Base-by-base conservation (phyloP, 2,888 invertebrate genomes). In the Litoditis marina region DNA sequence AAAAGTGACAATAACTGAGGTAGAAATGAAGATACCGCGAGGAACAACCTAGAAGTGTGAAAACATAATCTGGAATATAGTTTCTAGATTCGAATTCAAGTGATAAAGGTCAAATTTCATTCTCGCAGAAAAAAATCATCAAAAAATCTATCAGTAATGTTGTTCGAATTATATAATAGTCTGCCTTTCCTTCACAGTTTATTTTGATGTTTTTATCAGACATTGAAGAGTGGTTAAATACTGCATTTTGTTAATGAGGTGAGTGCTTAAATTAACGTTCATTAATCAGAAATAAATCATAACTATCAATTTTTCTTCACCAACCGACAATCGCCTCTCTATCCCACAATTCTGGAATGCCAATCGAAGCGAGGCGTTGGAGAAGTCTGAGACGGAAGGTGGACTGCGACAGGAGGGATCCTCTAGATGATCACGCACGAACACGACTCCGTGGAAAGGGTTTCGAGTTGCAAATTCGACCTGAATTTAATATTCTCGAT, bases 1-100 rank as follows among this genome's bases (percentile, higher is more conserved):
- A 69, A 82, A 82, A 11, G 81, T 78, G 27, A 81, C 74, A 13
- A 81, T 71, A 46, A 81, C 59, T 44, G 71, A 69, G 25, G 78
- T 74, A 1, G 66, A 75, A 13, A 81, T 62, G 68, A 80, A 79
- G 25, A 82, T 54, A 5, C 81, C 81, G 8, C 71, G 66, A 11
- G 80, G 81, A 51, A 76, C 69, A 34, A 60, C 67, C 78, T 80
- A 68, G 32, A 66, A 69, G 8, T 11, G 16, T 2, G 7, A 8
- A 55, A 27, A 22, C 28, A n/a, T 30, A 28, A 28, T 52, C 8
- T 52, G 11, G 11, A n/a, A n/a, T n/a, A n/a, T n/a, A n/a, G n/a
- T n/a, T n/a, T n/a, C n/a, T n/a, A n/a, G n/a, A n/a, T n/a, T n/a
- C n/a, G n/a, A n/a, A n/a, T n/a, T n/a, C n/a, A n/a, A n/a, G n/a